Evolutionary conservation across 1,140 invertebrate genomes (phyloP), one percentile per base, ranked within the genome.

Genomic region (Druon quercuslanigerum): DNA sequence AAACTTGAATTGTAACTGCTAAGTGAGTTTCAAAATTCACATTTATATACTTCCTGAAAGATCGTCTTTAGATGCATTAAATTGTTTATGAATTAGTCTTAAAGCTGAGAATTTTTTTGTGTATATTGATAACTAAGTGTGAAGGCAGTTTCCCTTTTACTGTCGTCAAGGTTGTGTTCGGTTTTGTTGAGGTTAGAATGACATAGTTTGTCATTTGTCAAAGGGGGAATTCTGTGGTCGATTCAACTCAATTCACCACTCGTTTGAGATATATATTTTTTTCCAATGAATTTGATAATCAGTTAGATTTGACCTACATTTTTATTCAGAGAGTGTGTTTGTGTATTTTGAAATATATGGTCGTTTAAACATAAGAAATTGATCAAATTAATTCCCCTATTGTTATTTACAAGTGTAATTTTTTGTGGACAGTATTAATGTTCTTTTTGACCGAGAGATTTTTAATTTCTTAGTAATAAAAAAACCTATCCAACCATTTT

Each of bases 131-230:
- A 46, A 46, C 11, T 8, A 46, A 46, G 40, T 46, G 6, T 46
- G 40, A 8, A 46, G 70, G 70, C 46, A 46, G 46, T 50, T 50
- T 50, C 20, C 51, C 20, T 20, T 50, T 13, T 50, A 72, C 19
- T 72, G 6, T 72, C 14, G 7, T 17, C 16, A 50, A 20, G 19
- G 46, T 20, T 50, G 2, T 54, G 19, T 33, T 51, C 11, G 50
- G 25, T 54, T 46, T 25, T 40, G 51, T 77, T 77, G 75, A 77
- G 75, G 75, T 77, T 77, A 77, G 75, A 77, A 17, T 52, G n/a
- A 40, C 51, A 25, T 12, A 16, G 25, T 2, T 5, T 66, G 60
- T 66, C 14, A 66, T 40, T 66, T 40, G n/a, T 66, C 60, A 66
- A 33, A 33, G 11, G 57, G 57, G 60, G 60, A 66, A 66, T 66